A percentile compares a stretch with the other conserved stretches of the same genome.
Conservation (phyloP, 1,140 invertebrate species). For the Rhyzopertha dominica region DNA sequence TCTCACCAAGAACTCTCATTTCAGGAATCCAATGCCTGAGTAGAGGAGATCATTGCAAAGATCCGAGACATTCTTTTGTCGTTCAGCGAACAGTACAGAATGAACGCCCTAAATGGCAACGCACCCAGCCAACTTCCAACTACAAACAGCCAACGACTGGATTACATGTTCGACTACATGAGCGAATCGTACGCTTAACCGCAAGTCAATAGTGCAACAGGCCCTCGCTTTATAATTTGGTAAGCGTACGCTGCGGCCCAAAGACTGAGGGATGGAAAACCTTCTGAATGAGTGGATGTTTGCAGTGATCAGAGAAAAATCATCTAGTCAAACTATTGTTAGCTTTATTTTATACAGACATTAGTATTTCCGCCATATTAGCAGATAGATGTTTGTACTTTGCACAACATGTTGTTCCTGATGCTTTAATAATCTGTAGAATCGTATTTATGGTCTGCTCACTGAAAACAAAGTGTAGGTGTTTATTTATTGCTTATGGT, state of each 20-base stretch:
- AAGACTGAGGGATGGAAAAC: constrained; percentile 7
- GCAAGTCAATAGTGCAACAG: constrained; percentile 11
- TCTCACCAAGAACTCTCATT: no score
- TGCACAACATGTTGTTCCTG: constrained; percentile 17
- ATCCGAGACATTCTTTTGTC: constrained; percentile 67
- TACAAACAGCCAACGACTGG: constrained; percentile 50
- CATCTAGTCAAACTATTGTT: constrained; percentile 22
- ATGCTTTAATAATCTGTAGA: constrained; percentile 2
- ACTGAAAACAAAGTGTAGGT: no score
- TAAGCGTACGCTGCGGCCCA: constrained; percentile 13
- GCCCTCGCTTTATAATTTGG: constrained; percentile 17
- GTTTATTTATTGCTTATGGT: constrained; percentile 8
- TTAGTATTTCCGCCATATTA: constrained; percentile 4
- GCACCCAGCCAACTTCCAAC: constrained; percentile 45
- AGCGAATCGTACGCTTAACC: constrained; percentile 55
- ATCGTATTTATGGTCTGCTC: no score
- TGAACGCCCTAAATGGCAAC: constrained; percentile 49
- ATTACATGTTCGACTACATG: constrained; percentile 54
- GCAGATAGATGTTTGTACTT: background rate
- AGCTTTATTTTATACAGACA: constrained; percentile 20
- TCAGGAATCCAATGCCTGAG: constrained; percentile 71
- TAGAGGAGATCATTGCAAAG: constrained; percentile 73
- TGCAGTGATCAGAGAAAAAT: constrained; percentile 21
- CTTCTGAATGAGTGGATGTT: constrained; percentile 15
- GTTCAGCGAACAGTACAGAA: constrained; percentile 64